Evolutionary conservation across 2,797 vertebrate species (phyloP).

Genomic region (Pseudotriccus pelzelni): DNA sequence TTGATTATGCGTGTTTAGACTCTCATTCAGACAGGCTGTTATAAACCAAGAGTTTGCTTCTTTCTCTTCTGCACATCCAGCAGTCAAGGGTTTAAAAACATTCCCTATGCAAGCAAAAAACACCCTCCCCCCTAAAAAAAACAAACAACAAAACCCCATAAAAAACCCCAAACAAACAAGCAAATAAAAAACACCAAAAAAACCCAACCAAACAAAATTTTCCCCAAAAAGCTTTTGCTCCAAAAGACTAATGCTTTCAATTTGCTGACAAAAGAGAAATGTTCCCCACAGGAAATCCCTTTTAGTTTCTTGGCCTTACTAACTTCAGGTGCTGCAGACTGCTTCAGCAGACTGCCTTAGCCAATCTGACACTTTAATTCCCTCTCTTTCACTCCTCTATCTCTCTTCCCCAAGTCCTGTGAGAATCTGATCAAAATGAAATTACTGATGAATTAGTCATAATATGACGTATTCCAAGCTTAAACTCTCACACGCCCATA

Average conservation of each 20-base stretch:
- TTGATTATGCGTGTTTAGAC: not conserved
- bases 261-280: not conserved
- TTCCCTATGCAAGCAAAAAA: not conserved
- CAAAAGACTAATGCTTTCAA: not conserved
- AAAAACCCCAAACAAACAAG: not conserved
- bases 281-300: not conserved
- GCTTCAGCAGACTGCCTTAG: not conserved
- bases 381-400: not conserved
- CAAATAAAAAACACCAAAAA: no score
- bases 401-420: not conserved
- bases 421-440: not conserved
- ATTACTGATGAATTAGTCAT: not conserved
- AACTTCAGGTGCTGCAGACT: not conserved
- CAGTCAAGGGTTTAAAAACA: not conserved
- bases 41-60: not conserved
- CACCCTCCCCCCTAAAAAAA: not conserved
- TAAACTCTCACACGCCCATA: not conserved
- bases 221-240: not conserved
- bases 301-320: not conserved
- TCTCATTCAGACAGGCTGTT: not conserved
- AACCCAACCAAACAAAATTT: no score
- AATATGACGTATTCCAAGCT: not conserved
- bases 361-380: not conserved
- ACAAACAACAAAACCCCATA: not conserved
- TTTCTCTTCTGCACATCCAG: not conserved